These are phyloP conservation scores for Hydrochoerus hydrochaeris DNA, from an alignment of 2,113 vertebrate genomes.

Conservation along the genomic window DNA sequence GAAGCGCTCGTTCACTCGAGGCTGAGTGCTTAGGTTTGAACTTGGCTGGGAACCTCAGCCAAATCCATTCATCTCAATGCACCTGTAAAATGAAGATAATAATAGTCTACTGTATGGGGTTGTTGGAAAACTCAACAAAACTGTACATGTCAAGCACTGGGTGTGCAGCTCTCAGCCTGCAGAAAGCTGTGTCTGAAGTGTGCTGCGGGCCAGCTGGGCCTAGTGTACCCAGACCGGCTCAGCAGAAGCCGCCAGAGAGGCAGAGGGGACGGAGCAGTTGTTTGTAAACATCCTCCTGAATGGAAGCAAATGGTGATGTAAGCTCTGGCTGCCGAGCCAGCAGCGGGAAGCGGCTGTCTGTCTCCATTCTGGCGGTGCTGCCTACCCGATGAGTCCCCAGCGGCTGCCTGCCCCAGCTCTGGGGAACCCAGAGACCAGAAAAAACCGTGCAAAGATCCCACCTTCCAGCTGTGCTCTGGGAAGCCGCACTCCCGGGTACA, in stretches of 20 bases:
- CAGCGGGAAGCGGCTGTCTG: neutral
- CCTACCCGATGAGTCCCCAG: neutral
- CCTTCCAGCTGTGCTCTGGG: neutral
- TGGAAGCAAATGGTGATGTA: neutral
- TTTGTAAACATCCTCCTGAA: constrained; percentile 50
- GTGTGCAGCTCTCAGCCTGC: neutral
- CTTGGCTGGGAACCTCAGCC: neutral
- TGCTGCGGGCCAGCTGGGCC: accelerated
- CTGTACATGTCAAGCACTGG: accelerated
- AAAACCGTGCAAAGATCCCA: neutral
- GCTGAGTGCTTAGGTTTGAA: neutral
- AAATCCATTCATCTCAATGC: neutral
- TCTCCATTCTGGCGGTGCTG: neutral
- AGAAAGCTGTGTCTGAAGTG: neutral
- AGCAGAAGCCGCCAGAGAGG: neutral
- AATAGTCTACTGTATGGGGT: neutral
- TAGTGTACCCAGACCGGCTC: neutral
- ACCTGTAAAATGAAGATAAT: neutral
- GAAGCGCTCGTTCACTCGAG: neutral
- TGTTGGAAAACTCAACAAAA: neutral
- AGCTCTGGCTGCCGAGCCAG: neutral
- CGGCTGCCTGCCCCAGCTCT: neutral
- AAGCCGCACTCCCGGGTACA: neutral
- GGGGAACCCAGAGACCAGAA: neutral
- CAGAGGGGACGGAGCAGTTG: neutral